Evolutionary conservation across 2,888 invertebrate species (phyloP), one percentile per base, ranked within the genome.

Genomic region (Caenorhabditis wallacei): DNA sequence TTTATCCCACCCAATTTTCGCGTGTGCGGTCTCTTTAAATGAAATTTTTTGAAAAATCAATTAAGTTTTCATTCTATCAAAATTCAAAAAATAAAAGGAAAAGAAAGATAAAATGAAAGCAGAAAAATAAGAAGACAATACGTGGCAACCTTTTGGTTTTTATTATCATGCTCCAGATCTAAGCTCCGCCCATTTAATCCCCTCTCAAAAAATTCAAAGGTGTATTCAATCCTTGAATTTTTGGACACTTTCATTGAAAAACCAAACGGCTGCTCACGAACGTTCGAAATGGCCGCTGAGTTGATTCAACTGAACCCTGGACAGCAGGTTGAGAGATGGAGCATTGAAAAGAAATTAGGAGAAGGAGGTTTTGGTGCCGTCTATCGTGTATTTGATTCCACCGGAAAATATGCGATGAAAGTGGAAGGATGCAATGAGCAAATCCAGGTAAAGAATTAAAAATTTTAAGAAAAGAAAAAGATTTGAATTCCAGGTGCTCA

Each of bases 361-460:
- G 89, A 88, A 71, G 89, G 90, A 74, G 88, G 87, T 7, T 89
- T 90, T 76, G 85, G 86, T 48, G 89, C 89, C 63, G 90, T 90
- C 61, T 90, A 90, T 84, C 85, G 85, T 43, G 85, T 85, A 16
- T 69, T 70, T 37, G 89, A 89, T 59, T 20, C 85, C 10, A 87
- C 88, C 16, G 89, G 89, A 20, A 56, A 76, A 57, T 89, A 89
- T 69, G 89, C 89, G n/a, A 80, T 89, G 69, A 89, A 89, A 66
- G 86, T 87, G 40, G 86, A 86, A 69, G 86, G 87, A 18, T 64
- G 46, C 70, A 88, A 85, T 71, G 89, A 87, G 66, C 88, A 84
- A 68, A 86, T 86, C 54, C 85, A 86, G 80, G 84, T 63, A 26
- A 20, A 24, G 4, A 48, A 11, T 57, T 1, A n/a, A 20, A 18